Percentiles rank a stretch among this genome's conserved stretches.
These are phyloP conservation scores for Hirtodrosophila histrioides DNA, from an alignment of 2,888 invertebrate genomes.

Conservation along the genomic window DNA sequence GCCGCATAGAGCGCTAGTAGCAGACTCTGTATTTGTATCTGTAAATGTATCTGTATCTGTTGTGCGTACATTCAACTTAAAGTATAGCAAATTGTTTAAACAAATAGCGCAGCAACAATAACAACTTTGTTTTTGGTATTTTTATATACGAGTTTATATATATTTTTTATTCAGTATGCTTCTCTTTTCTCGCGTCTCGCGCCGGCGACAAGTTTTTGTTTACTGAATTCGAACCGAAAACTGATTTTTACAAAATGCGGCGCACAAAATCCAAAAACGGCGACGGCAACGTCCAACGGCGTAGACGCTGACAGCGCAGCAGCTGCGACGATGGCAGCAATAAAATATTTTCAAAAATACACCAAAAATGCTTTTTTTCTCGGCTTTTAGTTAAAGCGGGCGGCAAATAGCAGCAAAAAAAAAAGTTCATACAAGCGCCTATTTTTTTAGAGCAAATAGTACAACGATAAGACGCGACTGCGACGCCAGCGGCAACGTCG, in stretches of 20 bases:
- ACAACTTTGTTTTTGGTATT: slow-evolving; percentile 21
- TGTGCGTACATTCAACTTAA: slow-evolving; percentile 71
- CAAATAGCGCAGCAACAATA: slow-evolving; percentile 58
- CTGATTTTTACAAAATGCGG: slow-evolving; percentile 65
- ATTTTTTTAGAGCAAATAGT: slow-evolving; percentile 26
- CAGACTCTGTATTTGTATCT: slow-evolving; percentile 6
- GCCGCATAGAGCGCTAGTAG: slow-evolving; percentile 20
- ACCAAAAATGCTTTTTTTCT: slow-evolving; percentile 23
- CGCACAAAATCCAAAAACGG: slow-evolving; percentile 65
- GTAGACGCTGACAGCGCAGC: not conserved
- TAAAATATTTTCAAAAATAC: slow-evolving; percentile 73
- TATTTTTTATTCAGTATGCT: not conserved
- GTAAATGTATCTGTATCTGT: slow-evolving; percentile 22
- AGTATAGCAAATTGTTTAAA: slow-evolving; percentile 71
- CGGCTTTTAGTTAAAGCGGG: slow-evolving; percentile 26
- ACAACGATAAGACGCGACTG: slow-evolving; percentile 48
- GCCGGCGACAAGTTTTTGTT: slow-evolving; percentile 83
- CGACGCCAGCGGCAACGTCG: slow-evolving; percentile 34
- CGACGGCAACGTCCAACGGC: slow-evolving; percentile 14
- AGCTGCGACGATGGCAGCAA: slow-evolving; percentile 29
- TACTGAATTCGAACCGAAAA: slow-evolving; percentile 81
- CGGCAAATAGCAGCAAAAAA: slow-evolving; percentile 8
- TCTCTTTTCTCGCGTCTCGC: slow-evolving; percentile 63
- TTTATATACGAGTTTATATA: not conserved
- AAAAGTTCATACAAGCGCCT: slow-evolving; percentile 10